Conservation (phyloP, 2,797 vertebrate genomes). For the Chiloscyllium punctatum region DNA sequence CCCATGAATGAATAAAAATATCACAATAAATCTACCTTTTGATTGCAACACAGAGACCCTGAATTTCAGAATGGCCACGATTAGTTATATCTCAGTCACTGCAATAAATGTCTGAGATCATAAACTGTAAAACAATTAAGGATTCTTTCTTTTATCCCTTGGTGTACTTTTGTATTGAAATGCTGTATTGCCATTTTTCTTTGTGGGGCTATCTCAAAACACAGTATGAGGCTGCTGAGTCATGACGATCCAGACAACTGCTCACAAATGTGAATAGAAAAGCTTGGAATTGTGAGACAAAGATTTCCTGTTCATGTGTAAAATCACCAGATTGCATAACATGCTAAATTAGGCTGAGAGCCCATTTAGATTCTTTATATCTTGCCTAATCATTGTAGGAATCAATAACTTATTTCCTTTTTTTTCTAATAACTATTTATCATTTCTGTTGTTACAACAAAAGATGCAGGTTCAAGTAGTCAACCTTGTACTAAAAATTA, state of each 20-base stretch:
- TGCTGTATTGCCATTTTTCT: neutral
- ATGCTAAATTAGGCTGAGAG: neutral
- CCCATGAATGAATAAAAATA: no score
- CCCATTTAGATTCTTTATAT: neutral
- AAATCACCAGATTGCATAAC: neutral
- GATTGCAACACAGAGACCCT: neutral
- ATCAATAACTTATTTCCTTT: neutral
- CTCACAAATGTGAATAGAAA: neutral
- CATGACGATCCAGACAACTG: neutral
- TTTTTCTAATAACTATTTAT: neutral
- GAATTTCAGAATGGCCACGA: neutral
- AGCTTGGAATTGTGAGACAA: neutral
- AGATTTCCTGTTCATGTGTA: neutral
- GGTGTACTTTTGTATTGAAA: neutral
- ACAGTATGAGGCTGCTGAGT: neutral
- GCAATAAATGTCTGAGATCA: neutral
- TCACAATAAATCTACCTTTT: neutral
- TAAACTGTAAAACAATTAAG: neutral
- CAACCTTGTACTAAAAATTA: neutral
- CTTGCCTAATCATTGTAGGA: neutral
- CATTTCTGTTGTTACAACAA: neutral
- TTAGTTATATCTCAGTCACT: neutral
- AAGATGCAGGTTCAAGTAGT: neutral
- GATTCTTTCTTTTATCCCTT: neutral
- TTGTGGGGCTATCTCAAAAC: neutral